Base-by-base conservation (phyloP, 2,888 invertebrate genomes). In the Pseudococcus jackbeardsleyi region DNA sequence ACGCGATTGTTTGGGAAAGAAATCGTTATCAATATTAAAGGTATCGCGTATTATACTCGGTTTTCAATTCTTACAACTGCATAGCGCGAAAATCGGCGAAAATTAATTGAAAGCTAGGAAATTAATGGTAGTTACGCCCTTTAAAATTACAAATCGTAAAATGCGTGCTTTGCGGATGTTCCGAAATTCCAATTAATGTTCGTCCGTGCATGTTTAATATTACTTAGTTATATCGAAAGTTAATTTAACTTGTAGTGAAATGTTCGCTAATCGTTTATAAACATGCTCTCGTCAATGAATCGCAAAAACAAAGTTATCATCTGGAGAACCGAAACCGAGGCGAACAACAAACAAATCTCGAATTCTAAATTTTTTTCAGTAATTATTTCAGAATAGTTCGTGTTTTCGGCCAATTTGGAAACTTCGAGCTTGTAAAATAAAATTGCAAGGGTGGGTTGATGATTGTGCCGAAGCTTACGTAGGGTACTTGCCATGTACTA, bases 101-200 rank as follows among this genome's bases (percentile, higher is more conserved):
- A 82, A 82, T 82, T 82, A 82, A 86, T 86, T 68, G 64, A 64
- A 46, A 46, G 72, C 46, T 46, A 46, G 77, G 19, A 72, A 86
- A 86, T 86, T 86, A 86, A 86, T 86, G 86, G 68, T 26, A 64
- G 42, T 48, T 22, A 86, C 86, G 77, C 86, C 72, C 68, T 86
- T 86, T 86, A 86, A 86, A 86, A 64, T 86, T 82, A 82, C 79
- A 82, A 68, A 72, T 72, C 12, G 72, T 72, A 48, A 86, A 72
- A 68, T 72, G 86, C 86, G 86, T 86, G 86, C 48, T 86, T 86
- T 48, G 39, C 48, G 46, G 86, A 86, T 86, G 86, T 72, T 72
- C 86, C 86, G 22, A 86, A 86, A 86, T 86, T 86, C 86, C 86
- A 86, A 86, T 86, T 86, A 86, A 86, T 72, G 86, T 86, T 86